A percentile compares a stretch with the other conserved stretches of the same genome.
phyloP scores from a whole-genome alignment of 2,113 vertebrate genomes.

The Tyrannus savana region DNA sequence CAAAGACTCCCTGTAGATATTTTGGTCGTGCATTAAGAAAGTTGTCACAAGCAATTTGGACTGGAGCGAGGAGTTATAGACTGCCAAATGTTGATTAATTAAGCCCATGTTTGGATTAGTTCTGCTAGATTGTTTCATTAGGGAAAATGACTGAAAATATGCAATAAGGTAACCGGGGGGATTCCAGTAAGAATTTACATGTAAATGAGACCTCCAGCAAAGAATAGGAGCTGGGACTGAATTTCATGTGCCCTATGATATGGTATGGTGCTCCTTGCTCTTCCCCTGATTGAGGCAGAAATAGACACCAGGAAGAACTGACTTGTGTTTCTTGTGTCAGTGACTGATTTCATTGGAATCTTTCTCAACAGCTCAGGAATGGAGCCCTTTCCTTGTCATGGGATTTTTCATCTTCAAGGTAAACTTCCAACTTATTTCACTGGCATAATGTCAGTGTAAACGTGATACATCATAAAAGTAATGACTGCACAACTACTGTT shows the following conservation, averaged over 20 bases:
- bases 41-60: conserved; percentile 83
- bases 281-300: background rate
- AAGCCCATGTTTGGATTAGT: conserved; percentile 84
- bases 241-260: background rate
- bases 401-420: background rate
- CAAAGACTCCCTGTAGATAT: conserved; percentile 61
- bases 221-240: background rate
- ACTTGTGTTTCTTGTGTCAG: background rate
- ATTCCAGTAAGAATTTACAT: conserved; percentile 19
- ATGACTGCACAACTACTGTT: background rate
- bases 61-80: conserved; percentile 60
- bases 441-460: background rate
- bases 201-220: background rate
- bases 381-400: background rate
- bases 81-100: conserved; percentile 86
- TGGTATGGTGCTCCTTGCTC: background rate
- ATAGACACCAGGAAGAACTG: background rate
- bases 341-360: background rate
- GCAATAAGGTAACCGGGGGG: conserved; percentile 48
- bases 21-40: conserved; percentile 76
- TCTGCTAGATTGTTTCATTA: conserved; percentile 85
- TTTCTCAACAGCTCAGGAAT: background rate
- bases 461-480: background rate
- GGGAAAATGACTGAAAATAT: conserved; percentile 73
- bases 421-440: background rate